Evolutionary conservation across 2,113 vertebrate species (phyloP).

Genomic region (Bagarius yarrelli): DNA sequence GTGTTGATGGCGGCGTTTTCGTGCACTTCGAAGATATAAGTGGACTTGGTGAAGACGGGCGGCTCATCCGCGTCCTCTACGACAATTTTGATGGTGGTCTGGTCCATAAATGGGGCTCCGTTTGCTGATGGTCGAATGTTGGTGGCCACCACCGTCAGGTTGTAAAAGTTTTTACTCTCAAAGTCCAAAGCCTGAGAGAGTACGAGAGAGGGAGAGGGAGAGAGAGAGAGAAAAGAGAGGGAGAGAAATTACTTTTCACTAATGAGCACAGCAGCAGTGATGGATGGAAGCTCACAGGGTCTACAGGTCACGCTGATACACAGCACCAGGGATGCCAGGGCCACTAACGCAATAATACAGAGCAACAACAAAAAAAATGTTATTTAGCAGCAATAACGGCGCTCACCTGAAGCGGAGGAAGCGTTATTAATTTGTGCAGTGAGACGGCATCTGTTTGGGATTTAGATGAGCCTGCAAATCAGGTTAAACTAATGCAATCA

Average conservation of each 20-base stretch:
- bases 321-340: slow-evolving; percentile 21
- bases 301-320: slow-evolving; percentile 62
- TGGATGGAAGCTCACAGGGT: slow-evolving; percentile 62
- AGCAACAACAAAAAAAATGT: slow-evolving; percentile 48
- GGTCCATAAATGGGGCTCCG: slow-evolving; percentile 89
- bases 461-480: slow-evolving; percentile 53
- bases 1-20: slow-evolving; percentile 90
- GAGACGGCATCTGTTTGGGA: slow-evolving; percentile 55
- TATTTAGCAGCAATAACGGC: slow-evolving; percentile 53
- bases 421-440: slow-evolving; percentile 55
- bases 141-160: slow-evolving; percentile 89
- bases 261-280: slow-evolving; percentile 66
- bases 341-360: slow-evolving; percentile 25
- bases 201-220: not conserved
- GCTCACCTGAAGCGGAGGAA: slow-evolving; percentile 52
- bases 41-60: slow-evolving; percentile 84
- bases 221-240: slow-evolving; percentile 19
- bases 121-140: slow-evolving; percentile 80
- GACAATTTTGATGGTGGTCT: slow-evolving; percentile 84
- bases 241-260: slow-evolving; percentile 56
- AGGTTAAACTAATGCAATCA: slow-evolving; percentile 57
- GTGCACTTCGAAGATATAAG: slow-evolving; percentile 88
- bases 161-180: slow-evolving; percentile 89
- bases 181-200: slow-evolving; percentile 85
- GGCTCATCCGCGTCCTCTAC: slow-evolving; percentile 94